Evolutionary conservation across 2,797 vertebrate genomes (phyloP).

Genomic region (Cuniculus paca): DNA sequence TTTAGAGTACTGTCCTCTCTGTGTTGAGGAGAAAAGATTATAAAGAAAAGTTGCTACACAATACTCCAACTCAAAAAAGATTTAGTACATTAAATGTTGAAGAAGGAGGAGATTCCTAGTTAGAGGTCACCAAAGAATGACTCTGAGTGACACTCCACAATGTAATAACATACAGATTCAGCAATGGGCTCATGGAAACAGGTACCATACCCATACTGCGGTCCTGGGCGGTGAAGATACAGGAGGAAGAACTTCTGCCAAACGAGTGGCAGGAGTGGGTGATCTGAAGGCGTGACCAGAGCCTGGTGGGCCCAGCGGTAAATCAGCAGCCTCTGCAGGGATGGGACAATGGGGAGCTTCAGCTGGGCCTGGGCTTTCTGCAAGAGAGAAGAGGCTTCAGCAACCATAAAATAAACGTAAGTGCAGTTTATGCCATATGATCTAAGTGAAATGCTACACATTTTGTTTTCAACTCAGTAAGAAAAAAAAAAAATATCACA

Average conservation of each 20-base stretch:
- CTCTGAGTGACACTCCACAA: background rate
- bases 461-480: background rate
- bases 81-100: background rate
- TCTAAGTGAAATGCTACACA: background rate
- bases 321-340: constrained; percentile 96
- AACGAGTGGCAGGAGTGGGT: constrained; percentile 95
- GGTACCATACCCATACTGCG: constrained; percentile 94
- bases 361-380: constrained; percentile 97
- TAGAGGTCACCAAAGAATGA: background rate
- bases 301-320: constrained; percentile 99
- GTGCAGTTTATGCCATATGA: background rate
- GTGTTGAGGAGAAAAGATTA: background rate
- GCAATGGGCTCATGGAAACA: background rate
- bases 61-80: background rate
- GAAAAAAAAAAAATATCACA: background rate
- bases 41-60: background rate
- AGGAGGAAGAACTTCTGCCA: constrained; percentile 99
- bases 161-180: background rate
- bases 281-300: constrained; percentile 94
- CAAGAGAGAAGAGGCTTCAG: constrained; percentile 73
- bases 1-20: background rate
- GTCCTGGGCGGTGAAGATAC: constrained; percentile 96
- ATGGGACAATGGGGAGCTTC: constrained; percentile 95
- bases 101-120: background rate
- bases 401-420: background rate